Evolutionary conservation across 2,888 invertebrate species (phyloP), one percentile per base, ranked within the genome.

Genomic region (Sisyra nigra): DNA sequence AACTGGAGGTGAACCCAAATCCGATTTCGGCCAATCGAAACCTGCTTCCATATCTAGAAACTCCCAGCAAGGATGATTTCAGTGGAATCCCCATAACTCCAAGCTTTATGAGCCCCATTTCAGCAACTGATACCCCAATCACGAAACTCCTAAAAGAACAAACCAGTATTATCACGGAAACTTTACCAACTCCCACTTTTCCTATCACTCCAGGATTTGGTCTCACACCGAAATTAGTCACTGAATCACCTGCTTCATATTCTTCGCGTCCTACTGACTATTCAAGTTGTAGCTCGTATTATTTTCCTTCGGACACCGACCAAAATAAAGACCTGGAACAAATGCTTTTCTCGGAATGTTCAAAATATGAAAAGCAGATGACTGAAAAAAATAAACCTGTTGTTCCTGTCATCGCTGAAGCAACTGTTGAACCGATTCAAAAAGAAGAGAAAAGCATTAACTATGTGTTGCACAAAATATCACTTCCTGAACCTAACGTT

Each of bases 221-320:
- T 2, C 47, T 58, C 6, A 58, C 60, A 3, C 59, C 60, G 2
- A 44, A 44, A 35, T 29, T 41, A 31, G 41, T 18, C 38, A 29
- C 30, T 10, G 45, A 38, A 44, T 43, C 31, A 10, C 47, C 48
- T 19, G 50, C 55, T 1, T 47, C 49, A 2, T 53, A 50, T 42
- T 44, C 48, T 2, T 52, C 52, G 43, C 49, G 61, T 32, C 54
- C 55, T 2, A 62, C 62, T 0, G 62, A 62, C 53, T 62, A 62
- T 50, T 62, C 62, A 1, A 58, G 60, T 3, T 56, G 58, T 2
- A 60, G 60, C 17, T 61, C 61, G 0, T 62, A 62, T 49, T 62
- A 62, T 47, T 57, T 59, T 48, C 62, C 62, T 8, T 60, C 60
- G 0, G 62, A 62, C 47, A 54, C 51, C 7, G 62, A 61, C 48